Evolutionary conservation across 2,888 invertebrate genomes (phyloP), one percentile per base, ranked within the genome.

Genomic region (Eupsilia transversa): DNA sequence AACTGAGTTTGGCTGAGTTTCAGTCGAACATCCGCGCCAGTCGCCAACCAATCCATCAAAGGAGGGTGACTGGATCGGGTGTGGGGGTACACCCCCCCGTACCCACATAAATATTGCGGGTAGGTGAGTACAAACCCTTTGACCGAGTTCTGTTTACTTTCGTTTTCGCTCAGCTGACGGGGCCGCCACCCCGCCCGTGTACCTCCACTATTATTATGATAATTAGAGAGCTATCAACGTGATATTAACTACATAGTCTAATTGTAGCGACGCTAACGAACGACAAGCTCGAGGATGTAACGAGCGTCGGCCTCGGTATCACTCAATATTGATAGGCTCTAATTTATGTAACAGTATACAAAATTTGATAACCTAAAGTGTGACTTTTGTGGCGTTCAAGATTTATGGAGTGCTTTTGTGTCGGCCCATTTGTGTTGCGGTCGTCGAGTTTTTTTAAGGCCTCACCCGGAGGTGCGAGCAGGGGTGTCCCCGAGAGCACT

Each of bases 71-170:
- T 91, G 94, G 89, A 94, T 93, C 91, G 95, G 95, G 95, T 92
- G 95, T 94, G 94, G 93, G 91, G 91, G 94, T 85, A 90, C 92
- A 93, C 93, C 93, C 93, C 65, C 93, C 92, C 92, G 92, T 94
- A 94, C 95, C 96, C 95, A 96, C 96, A 96, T 96, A 96, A 96
- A 96, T 96, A 96, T 96, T 96, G 96, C 94, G 96, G 95, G 96
- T 96, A 96, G 96, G 96, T 95, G 96, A 96, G 94, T 95, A 95
- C 96, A 95, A 96, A 96, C 96, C 96, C 96, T 96, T 96, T 96
- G 96, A 96, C 96, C 96, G 96, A 96, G 96, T 96, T 96, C 96
- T 96, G 96, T 96, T 96, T 96, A 96, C 96, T 96, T 96, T 96
- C 96, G 94, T 96, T 96, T 96, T 96, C 96, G 94, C 96, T 96